Evolutionary conservation across 1,140 invertebrate genomes (phyloP).

Genomic region (Trichonephila clavipes): DNA sequence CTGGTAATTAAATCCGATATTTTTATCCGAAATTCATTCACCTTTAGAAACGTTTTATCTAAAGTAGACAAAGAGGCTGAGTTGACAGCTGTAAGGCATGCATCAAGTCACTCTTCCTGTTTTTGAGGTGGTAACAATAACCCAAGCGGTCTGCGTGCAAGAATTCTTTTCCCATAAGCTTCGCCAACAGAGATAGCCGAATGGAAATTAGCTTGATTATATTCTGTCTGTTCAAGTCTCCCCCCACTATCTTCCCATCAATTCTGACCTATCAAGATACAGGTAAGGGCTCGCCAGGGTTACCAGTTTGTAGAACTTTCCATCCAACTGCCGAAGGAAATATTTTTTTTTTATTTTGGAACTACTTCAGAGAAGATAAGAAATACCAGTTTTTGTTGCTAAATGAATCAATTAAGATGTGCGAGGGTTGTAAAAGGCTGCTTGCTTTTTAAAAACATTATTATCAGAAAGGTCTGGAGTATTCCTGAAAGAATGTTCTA

Average conservation of each 20-base stretch:
- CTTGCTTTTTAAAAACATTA: too few species aligned
- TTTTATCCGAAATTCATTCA: constrained; percentile 19
- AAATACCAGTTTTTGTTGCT: not conserved
- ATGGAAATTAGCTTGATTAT: constrained; percentile 15
- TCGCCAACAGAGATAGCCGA: not conserved
- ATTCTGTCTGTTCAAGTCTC: not conserved
- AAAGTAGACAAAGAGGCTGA: too few species aligned
- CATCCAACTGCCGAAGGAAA: not conserved
- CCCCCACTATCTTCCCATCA: constrained; percentile 8
- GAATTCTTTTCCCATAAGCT: not conserved
- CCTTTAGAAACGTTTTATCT: not conserved
- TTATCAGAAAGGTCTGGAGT: too few species aligned
- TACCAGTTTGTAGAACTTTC: constrained; percentile 8
- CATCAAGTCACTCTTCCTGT: constrained; percentile 24
- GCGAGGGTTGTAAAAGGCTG: not conserved
- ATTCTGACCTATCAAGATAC: not conserved
- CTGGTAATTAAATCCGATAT: not conserved
- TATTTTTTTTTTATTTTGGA: not conserved
- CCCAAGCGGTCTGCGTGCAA: not conserved
- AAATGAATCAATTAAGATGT: not conserved
- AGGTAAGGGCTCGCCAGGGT: constrained; percentile 2
- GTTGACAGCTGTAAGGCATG: constrained; percentile 36
- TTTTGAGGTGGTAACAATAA: constrained; percentile 30
- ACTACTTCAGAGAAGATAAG: not conserved
- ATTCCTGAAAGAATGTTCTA: too few species aligned